Percentiles rank a stretch among this genome's conserved stretches.
Conservation (phyloP, 2,888 invertebrate species). For the Apodemia mormo region DNA sequence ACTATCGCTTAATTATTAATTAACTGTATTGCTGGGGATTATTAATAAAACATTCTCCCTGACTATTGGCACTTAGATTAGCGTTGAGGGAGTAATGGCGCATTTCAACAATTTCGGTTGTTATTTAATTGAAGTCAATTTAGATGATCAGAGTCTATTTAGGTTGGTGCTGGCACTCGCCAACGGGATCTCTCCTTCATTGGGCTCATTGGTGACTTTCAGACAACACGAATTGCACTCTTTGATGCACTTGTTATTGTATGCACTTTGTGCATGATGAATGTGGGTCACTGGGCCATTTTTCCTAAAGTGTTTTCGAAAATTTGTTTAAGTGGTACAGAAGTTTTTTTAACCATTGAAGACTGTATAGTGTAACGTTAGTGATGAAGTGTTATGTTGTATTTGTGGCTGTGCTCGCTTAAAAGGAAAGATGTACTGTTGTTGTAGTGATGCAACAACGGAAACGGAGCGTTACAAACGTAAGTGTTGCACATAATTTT, state of each 20-base stretch:
- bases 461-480: neutral
- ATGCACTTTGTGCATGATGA: slow-evolving; percentile 51
- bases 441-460: neutral
- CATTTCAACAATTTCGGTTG: slow-evolving; percentile 83
- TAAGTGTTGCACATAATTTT: neutral
- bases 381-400: slow-evolving; percentile 1
- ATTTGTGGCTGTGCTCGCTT: neutral
- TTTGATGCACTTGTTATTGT: slow-evolving; percentile 75
- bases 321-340: neutral
- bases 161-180: slow-evolving; percentile 81
- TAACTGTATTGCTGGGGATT: slow-evolving; percentile 74
- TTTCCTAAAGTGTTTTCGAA: slow-evolving; percentile 13
- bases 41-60: slow-evolving; percentile 80
- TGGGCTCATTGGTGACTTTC: slow-evolving; percentile 82
- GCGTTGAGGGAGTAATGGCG: slow-evolving; percentile 80
- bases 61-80: slow-evolving; percentile 82
- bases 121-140: slow-evolving; percentile 83
- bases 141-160: slow-evolving; percentile 83
- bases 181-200: slow-evolving; percentile 81
- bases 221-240: slow-evolving; percentile 81
- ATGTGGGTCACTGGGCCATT: slow-evolving; percentile 50
- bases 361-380: neutral
- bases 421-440: neutral
- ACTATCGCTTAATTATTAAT: slow-evolving; percentile 76
- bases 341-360: neutral